phyloP scores from a whole-genome alignment of 2,797 vertebrate genomes.

The Danio kyathit region DNA sequence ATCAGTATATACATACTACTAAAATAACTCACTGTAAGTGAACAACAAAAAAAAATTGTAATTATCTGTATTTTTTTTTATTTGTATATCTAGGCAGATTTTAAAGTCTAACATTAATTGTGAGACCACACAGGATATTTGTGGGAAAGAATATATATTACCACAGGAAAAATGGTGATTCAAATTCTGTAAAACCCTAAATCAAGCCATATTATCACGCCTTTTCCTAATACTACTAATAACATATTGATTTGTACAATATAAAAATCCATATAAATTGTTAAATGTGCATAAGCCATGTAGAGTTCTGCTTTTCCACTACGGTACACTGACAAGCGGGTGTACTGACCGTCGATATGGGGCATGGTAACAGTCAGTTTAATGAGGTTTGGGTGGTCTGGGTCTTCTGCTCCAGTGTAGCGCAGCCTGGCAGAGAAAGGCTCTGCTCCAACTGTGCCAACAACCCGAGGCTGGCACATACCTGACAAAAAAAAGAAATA shows the following conservation, averaged over 20 bases:
- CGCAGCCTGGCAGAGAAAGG: conserved; percentile 76
- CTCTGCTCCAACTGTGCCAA: conserved; percentile 75
- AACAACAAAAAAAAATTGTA: no score
- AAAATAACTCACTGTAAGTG: no score
- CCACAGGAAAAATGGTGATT: neutral
- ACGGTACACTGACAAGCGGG: neutral
- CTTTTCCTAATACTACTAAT: no score
- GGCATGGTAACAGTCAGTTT: conserved; percentile 75
- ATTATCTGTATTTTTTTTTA: no score
- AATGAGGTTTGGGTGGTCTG: conserved; percentile 72
- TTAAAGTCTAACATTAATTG: neutral
- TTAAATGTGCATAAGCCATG: neutral
- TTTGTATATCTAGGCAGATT: no score
- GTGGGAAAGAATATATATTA: no score
- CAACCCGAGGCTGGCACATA: conserved; percentile 72
- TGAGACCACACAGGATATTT: neutral
- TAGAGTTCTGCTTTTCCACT: neutral
- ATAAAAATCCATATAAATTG: neutral
- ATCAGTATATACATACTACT: no score
- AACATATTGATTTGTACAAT: neutral
- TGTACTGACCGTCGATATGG: conserved; percentile 73
- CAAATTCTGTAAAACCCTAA: neutral
- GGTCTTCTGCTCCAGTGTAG: conserved; percentile 72
- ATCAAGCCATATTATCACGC: no score
- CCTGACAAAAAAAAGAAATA: conserved; percentile 57